phyloP scores from a whole-genome alignment of 2,113 vertebrate species.

The Eudyptes chrysolophus region DNA sequence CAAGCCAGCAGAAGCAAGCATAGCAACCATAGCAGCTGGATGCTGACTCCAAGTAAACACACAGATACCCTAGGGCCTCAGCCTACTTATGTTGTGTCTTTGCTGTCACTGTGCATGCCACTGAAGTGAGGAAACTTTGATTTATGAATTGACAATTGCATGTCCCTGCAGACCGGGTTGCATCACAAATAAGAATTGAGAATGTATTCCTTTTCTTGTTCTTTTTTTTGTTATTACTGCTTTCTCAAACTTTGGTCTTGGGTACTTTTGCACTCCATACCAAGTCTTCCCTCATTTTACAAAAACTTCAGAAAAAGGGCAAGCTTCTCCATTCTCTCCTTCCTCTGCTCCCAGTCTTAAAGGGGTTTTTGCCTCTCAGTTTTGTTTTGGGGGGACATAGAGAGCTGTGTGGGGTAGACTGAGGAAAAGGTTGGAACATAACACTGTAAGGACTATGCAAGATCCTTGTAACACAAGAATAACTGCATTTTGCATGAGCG shows the following conservation, averaged over 20 bases:
- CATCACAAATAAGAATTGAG: neutral
- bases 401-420: neutral
- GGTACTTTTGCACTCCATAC: neutral
- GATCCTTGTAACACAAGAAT: neutral
- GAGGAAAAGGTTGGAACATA: neutral
- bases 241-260: neutral
- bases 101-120: neutral
- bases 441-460: neutral
- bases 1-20: neutral
- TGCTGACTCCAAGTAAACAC: neutral
- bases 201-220: neutral
- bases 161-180: conserved; percentile 13
- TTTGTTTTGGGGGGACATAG: neutral
- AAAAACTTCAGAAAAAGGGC: neutral
- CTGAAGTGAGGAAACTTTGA: conserved; percentile 7
- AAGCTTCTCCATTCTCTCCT: neutral
- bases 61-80: conserved; percentile 26
- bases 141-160: conserved; percentile 6
- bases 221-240: neutral
- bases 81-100: neutral
- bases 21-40: neutral
- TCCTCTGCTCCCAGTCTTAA: neutral
- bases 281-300: neutral
- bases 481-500: neutral
- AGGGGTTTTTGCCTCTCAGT: neutral